A percentile compares a stretch with the other conserved stretches of the same genome.
These are phyloP conservation scores for Promerops cafer DNA, from an alignment of 2,113 vertebrate genomes.

Conservation along the genomic window DNA sequence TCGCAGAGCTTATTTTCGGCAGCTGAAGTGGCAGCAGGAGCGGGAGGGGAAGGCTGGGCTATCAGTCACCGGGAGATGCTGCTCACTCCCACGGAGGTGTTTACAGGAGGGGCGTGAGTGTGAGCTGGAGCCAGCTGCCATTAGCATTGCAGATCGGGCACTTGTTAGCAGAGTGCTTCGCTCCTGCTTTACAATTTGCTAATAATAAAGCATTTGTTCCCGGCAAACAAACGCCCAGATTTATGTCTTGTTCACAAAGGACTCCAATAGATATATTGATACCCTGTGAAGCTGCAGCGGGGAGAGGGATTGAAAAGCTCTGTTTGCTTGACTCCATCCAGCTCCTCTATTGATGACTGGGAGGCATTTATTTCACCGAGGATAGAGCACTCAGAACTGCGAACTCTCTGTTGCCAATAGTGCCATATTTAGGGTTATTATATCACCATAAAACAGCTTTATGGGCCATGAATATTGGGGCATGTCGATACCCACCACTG, in stretches of 20 bases:
- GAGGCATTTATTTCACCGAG: constrained; percentile 25
- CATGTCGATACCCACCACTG: not conserved
- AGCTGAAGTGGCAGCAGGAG: not conserved
- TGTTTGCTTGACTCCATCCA: constrained; percentile 22
- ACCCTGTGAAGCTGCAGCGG: not conserved
- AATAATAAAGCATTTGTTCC: constrained; percentile 44
- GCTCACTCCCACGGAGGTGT: constrained; percentile 24
- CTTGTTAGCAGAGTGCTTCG: constrained; percentile 21
- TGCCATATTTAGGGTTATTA: constrained; percentile 49
- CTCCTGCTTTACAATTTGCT: constrained; percentile 17
- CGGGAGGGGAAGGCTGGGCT: not conserved
- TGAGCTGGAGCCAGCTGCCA: not conserved
- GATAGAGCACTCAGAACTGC: not conserved
- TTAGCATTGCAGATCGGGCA: constrained; percentile 43
- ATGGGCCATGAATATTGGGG: constrained; percentile 29
- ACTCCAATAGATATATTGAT: constrained; percentile 59
- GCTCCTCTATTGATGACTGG: constrained; percentile 37
- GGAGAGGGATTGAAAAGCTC: not conserved
- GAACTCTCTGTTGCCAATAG: constrained; percentile 30
- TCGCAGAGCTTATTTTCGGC: not conserved
- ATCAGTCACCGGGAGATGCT: constrained; percentile 15
- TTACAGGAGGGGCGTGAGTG: not conserved
- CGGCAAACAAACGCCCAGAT: constrained; percentile 21
- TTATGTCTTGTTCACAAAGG: constrained; percentile 41
- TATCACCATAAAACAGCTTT: constrained; percentile 53